Base-by-base conservation (phyloP, 2,888 invertebrate species). In the Ptychoptera contaminata region DNA sequence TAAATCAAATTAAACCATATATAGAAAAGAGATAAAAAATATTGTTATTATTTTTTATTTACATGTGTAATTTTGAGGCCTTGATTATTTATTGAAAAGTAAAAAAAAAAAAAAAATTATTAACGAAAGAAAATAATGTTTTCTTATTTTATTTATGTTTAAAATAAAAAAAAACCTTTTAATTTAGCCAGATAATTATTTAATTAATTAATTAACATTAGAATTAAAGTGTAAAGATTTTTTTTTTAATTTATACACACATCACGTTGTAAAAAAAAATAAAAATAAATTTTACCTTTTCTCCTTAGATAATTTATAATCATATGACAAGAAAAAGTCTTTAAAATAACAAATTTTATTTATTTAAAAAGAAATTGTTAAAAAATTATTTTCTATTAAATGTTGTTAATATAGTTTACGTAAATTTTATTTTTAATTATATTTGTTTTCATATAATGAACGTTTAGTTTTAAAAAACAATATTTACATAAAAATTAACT, bases 231-330 rank as follows among this genome's bases (percentile, higher is more conserved):
- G 3, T 5, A 23, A 23, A 23, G n/a, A n/a, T n/a, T n/a, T n/a
- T 23, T 23, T 3, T 23, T 23, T 5, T 23, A 23, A 23, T 23
- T 23, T 23, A 5, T 3, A 5, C 7, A 23, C 23, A 23, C 23
- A 23, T 23, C 23, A 23, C 23, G 23, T 23, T 23, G 23, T 23
- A 7, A 23, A 23, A 7, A 23, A 23, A 23, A 23, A 23, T 37
- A 45, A 29, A 30, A 32, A 35, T 41, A 36, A 30, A 31, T 30
- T 40, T 40, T 42, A 43, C 11, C 16, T 43, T 15, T 42, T 44
- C 12, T 42, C 49, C 46, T 48, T 43, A 51, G 51, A 37, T 15
- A 36, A 46, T 37, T 45, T 36, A 7, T 36, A n/a, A n/a, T n/a
- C n/a, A 36, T 34, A n/a, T n/a, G 12, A 36, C n/a, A 36, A 11